Evolutionary conservation across 1,140 invertebrate genomes (phyloP), one percentile per base, ranked within the genome.

Genomic region (Brachionus paranguensis): DNA sequence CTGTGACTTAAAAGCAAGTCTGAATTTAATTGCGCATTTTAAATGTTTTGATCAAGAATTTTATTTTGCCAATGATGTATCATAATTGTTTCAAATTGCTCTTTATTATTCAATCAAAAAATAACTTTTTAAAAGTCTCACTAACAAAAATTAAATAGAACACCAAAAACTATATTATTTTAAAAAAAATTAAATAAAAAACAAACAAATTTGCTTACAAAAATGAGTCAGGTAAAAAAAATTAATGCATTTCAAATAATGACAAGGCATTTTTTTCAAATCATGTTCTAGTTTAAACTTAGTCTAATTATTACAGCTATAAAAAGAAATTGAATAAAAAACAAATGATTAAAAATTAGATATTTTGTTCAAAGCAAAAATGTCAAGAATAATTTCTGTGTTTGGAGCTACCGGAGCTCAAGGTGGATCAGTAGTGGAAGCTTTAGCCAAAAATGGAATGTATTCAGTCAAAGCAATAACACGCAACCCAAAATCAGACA

Each of bases 191-290:
- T n/a, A 24, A 24, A 24, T 24, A 24, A 24, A n/a, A 24, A 24
- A 24, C 24, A 0, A 24, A 24, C 24, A 24, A 24, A 47, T 33
- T 33, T 5, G 1, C 29, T 33, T 33, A 33, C 29, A 33, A 64
- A 47, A 47, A 2, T 47, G 1, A 47, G 14, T 47, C 0, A 47
- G 14, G 14, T 3, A 12, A 47, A 33, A 33, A 33, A 33, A 33
- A 33, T 33, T 4, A 33, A 33, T 33, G 5, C 3, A 33, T 47
- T 47, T 47, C 6, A 12, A 86, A 85, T 92, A 89, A 85, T 92
- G 45, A 47, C 45, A 47, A 47, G 6, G 45, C 45, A 47, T 47
- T 47, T 47, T 47, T 47, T 47, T 2, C 14, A 12, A n/a, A 47
- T 47, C 11, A 47, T 12, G 14, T 3, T 47, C 14, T 47, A 47